These are phyloP conservation scores for Gobio occitaniae DNA, from an alignment of 2,797 vertebrate species.

Conservation along the genomic window DNA sequence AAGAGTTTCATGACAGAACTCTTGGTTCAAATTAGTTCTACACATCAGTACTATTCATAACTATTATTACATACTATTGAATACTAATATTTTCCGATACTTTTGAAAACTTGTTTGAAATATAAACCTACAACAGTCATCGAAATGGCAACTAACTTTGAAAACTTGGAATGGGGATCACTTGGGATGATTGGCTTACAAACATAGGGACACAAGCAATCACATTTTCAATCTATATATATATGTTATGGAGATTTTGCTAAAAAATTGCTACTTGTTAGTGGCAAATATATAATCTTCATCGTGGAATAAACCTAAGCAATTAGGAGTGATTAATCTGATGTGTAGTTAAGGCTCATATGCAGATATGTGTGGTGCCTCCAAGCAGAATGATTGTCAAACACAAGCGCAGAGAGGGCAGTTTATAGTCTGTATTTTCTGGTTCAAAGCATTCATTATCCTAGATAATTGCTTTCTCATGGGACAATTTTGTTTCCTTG, in stretches of 20 bases:
- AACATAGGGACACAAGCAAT: not conserved
- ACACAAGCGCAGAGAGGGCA: constrained; percentile 48
- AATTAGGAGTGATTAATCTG: constrained; percentile 52
- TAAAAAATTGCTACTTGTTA: not conserved
- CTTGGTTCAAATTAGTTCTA: not conserved
- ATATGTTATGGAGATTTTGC: not conserved
- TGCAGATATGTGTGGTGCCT: constrained; percentile 47
- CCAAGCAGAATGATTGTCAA: constrained; percentile 45
- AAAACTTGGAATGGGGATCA: not conserved
- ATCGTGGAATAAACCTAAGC: constrained; percentile 2
- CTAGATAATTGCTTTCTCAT: constrained; percentile 56
- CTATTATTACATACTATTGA: not conserved
- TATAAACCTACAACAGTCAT: not conserved
- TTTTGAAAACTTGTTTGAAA: not conserved
- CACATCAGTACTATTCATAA: not conserved
- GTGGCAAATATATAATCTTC: constrained; percentile 1
- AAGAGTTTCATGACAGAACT: not conserved
- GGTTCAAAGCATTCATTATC: constrained; percentile 57
- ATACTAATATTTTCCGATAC: not conserved
- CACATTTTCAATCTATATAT: not conserved
- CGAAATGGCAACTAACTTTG: not conserved
- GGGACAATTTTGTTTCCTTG: constrained; percentile 44
- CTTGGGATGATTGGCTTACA: not conserved
- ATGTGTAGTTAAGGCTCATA: constrained; percentile 39
- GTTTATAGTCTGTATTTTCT: constrained; percentile 48